Evolutionary conservation across 2,113 vertebrate genomes (phyloP), one percentile per base, ranked within the genome.

Genomic region (Lucifuga dentata): DNA sequence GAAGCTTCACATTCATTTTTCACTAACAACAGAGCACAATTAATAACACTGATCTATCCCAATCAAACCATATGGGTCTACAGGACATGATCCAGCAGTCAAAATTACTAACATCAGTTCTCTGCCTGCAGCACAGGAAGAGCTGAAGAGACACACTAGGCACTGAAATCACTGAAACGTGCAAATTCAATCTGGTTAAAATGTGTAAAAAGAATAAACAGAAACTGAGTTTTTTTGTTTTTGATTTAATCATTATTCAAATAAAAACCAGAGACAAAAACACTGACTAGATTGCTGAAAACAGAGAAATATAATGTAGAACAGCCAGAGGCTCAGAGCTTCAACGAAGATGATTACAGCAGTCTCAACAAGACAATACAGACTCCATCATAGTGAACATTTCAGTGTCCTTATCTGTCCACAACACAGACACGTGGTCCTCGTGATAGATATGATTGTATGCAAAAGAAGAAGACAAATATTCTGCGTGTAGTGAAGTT

Each of bases 51-150:
- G 49, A 74, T 77, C 44, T 36, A 68, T 65, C 41, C 48, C 67
- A 88, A 61, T 78, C 23, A 82, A 86, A 68, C 61, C 82, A 73
- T 69, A 78, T 78, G 79, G 21, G 15, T 39, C 52, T 45, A 19
- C 51, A 78, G 68, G 72, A 81, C 11, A 9, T 32, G 55, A 67
- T 83, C 78, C 81, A 86, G 45, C 50, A 67, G 49, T 65, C 19
- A 76, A 68, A n/a, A 84, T 84, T 71, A 66, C 61, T 72, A 81
- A 73, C 77, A 86, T 62, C 62, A 60, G 68, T 36, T 63, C 44
- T 64, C 53, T 52, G 70, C 51, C 55, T 56, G 59, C 71, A 75
- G 41, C 49, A 58, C 16, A 23, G 15, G 44, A 39, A 71, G 32
- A 57, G 15, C 9, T 70, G 51, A 7, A 78, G 36, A 81, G 61